These are phyloP conservation scores for Caerostris darwini DNA, from an alignment of 1,140 invertebrate species.

Conservation along the genomic window DNA sequence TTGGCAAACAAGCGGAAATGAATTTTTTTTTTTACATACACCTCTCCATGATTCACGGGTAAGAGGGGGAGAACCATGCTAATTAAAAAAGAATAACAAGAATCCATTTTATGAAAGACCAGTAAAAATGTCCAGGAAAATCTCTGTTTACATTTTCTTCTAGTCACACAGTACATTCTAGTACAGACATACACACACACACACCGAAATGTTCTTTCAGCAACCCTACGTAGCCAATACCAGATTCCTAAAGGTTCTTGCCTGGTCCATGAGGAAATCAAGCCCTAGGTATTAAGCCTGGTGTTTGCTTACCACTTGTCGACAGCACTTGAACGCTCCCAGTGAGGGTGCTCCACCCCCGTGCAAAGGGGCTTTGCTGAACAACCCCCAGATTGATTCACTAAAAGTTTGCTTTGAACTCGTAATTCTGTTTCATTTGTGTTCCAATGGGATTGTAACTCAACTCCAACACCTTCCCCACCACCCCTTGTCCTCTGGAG, in stretches of 20 bases:
- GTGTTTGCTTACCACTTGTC: constrained; percentile 59
- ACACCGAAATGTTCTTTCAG: background rate
- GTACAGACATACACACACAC: too few relatives aligned
- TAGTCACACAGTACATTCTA: too few relatives aligned
- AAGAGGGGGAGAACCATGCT: too few relatives aligned
- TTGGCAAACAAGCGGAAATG: too few relatives aligned
- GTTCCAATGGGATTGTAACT: constrained; percentile 56
- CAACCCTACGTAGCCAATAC: background rate
- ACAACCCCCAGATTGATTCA: constrained; percentile 38
- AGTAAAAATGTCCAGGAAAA: too few relatives aligned
- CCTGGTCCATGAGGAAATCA: constrained; percentile 15
- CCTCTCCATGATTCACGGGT: too few relatives aligned
- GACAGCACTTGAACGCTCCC: background rate
- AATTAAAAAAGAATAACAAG: too few relatives aligned
- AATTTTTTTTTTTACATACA: too few relatives aligned
- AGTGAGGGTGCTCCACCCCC: background rate
- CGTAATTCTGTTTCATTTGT: constrained; percentile 73
- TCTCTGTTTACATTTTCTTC: too few relatives aligned
- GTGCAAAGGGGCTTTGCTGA: background rate
- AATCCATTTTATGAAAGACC: too few relatives aligned
- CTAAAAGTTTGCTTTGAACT: constrained; percentile 73
- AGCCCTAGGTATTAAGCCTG: constrained; percentile 50
- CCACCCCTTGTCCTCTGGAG: background rate
- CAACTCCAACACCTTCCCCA: constrained; percentile 7
- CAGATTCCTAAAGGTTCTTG: background rate